Conservation (phyloP, 2,113 vertebrate species). For the Ictalurus furcatus region DNA sequence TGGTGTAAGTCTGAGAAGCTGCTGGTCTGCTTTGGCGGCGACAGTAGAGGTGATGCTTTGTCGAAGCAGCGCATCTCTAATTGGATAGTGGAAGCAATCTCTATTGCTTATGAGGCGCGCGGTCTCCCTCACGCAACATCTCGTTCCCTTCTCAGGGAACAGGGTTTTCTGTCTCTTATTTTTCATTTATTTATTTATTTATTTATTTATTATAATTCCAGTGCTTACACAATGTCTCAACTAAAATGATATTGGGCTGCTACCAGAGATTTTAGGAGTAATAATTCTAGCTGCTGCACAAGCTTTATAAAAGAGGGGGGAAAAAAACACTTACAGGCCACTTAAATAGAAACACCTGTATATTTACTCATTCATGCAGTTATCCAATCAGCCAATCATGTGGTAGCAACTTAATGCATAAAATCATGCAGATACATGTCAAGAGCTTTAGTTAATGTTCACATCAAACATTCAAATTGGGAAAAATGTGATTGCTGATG, state of each 20-base stretch:
- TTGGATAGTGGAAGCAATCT: too few species aligned
- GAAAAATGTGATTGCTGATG: background rate
- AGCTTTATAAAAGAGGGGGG: background rate
- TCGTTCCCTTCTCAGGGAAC: too few species aligned
- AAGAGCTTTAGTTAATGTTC: background rate
- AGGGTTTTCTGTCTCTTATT: too few species aligned
- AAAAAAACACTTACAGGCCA: background rate
- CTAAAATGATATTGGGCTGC: background rate
- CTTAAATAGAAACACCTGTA: background rate
- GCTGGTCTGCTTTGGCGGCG: too few species aligned
- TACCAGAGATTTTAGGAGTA: background rate
- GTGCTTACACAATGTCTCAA: constrained; percentile 28
- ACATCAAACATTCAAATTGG: background rate
- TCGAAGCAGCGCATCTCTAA: too few species aligned
- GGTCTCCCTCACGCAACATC: too few species aligned
- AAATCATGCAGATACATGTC: background rate
- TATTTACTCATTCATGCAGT: background rate
- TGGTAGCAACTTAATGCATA: background rate
- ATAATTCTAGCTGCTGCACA: constrained; percentile 7
- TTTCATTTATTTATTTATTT: constrained; percentile 17
- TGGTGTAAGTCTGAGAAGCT: too few species aligned
- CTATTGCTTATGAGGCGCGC: too few species aligned
- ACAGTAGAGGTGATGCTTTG: too few species aligned
- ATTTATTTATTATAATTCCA: background rate
- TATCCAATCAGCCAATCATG: background rate